Percentiles rank a stretch among this genome's conserved stretches.
phyloP scores from a whole-genome alignment of 2,797 vertebrate species.

The Scomberomorus guttatus region DNA sequence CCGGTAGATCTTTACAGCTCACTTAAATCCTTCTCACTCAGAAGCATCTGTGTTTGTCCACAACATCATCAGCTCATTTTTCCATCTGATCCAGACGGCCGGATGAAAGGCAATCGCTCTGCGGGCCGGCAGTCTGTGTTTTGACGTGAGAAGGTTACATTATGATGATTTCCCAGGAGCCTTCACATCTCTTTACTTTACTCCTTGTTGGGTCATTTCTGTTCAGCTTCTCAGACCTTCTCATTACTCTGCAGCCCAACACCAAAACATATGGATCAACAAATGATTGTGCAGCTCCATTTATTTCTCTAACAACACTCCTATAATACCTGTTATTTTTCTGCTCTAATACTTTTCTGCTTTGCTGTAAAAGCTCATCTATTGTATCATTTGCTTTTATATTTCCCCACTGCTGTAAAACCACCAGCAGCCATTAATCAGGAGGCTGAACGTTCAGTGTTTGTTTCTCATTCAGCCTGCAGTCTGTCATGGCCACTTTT shows the following conservation, averaged over 20 bases:
- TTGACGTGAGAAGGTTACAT: constrained; percentile 46
- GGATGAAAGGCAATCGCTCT: constrained; percentile 24
- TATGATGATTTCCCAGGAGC: constrained; percentile 62
- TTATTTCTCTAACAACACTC: background rate
- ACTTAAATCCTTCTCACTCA: constrained; percentile 38
- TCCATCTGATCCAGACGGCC: constrained; percentile 16
- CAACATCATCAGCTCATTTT: constrained; percentile 20
- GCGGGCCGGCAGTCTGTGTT: background rate
- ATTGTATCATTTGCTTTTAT: constrained; percentile 20
- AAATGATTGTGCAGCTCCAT: constrained; percentile 27
- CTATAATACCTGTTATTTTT: constrained; percentile 18
- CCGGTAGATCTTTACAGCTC: constrained; percentile 12
- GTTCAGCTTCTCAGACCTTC: constrained; percentile 20
- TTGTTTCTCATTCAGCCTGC: constrained; percentile 33
- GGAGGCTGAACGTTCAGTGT: background rate
- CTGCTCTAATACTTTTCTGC: constrained; percentile 6
- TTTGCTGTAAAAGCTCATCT: background rate
- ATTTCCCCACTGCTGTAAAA: constrained; percentile 5
- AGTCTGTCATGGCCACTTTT: constrained; percentile 36
- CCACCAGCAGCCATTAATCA: constrained; percentile 41
- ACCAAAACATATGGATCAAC: constrained; percentile 38
- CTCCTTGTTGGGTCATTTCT: constrained; percentile 46
- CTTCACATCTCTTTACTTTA: constrained; percentile 33
- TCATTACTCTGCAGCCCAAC: constrained; percentile 50
- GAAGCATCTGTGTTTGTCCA: constrained; percentile 36